phyloP scores from a whole-genome alignment of 2,888 invertebrate species.

The Epirrhoe tristata region DNA sequence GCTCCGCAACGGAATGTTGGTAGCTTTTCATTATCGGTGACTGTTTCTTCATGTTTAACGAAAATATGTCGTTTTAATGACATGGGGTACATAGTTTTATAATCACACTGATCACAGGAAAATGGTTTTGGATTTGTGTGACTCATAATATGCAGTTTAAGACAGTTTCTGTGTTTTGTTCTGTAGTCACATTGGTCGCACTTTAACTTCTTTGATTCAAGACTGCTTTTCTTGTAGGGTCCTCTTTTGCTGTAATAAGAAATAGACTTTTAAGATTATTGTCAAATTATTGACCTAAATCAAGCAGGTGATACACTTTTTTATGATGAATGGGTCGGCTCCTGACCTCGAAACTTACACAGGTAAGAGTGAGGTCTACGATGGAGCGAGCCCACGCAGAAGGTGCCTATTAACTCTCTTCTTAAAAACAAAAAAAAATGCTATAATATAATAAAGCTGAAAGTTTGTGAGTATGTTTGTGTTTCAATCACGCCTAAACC shows the following conservation, averaged over 20 bases:
- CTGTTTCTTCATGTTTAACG: slow-evolving; percentile 53
- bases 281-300: too few relatives aligned
- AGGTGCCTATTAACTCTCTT: too few relatives aligned
- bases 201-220: slow-evolving; percentile 46
- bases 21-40: slow-evolving; percentile 8
- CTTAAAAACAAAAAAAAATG: too few relatives aligned
- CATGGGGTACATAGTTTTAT: slow-evolving; percentile 61
- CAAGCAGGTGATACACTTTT: too few relatives aligned
- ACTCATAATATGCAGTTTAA: slow-evolving; percentile 55
- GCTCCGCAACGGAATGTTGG: slow-evolving; percentile 36
- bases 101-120: slow-evolving; percentile 56
- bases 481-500: too few relatives aligned
- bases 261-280: too few relatives aligned
- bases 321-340: too few relatives aligned
- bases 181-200: slow-evolving; percentile 53
- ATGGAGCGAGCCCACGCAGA: too few relatives aligned
- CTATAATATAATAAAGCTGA: too few relatives aligned
- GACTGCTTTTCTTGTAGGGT: slow-evolving; percentile 6
- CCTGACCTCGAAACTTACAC: too few relatives aligned
- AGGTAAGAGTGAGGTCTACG: too few relatives aligned
- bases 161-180: slow-evolving; percentile 59
- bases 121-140: slow-evolving; percentile 57
- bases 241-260: slow-evolving; percentile 21
- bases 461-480: too few relatives aligned
- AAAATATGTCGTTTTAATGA: slow-evolving; percentile 59